Conservation (phyloP, 1,140 invertebrate genomes). For the Samia ricini region DNA sequence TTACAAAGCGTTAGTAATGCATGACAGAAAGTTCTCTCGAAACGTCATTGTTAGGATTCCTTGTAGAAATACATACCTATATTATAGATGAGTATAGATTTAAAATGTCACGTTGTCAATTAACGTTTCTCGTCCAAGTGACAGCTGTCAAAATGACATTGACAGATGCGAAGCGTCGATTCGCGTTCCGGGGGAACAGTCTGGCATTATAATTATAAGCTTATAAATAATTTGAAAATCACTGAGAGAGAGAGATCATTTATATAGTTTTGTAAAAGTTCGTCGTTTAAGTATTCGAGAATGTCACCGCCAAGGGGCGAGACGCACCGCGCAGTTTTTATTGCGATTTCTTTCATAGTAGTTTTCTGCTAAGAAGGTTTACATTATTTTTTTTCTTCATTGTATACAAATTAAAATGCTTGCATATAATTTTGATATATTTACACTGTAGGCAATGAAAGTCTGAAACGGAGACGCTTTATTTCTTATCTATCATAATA, state of each 20-base stretch:
- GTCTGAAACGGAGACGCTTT: slow-evolving; percentile 34
- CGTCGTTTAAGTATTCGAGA: slow-evolving; percentile 34
- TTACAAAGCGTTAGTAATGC: slow-evolving; percentile 2
- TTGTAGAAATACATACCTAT: background rate
- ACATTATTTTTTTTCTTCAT: slow-evolving; percentile 33
- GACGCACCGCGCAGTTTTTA: background rate
- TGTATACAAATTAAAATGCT: slow-evolving; percentile 39
- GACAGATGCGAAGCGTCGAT: background rate
- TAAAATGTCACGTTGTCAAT: slow-evolving; percentile 5
- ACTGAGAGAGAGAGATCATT: slow-evolving; percentile 70
- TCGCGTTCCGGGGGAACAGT: slow-evolving; percentile 12
- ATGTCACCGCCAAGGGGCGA: slow-evolving; percentile 52
- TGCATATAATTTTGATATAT: slow-evolving; percentile 60
- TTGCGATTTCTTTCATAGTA: slow-evolving; percentile 11
- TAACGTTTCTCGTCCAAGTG: background rate
- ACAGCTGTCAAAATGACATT: slow-evolving; percentile 11
- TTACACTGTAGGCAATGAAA: slow-evolving; percentile 26
- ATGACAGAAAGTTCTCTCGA: slow-evolving; percentile 1
- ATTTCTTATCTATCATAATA: slow-evolving; percentile 35
- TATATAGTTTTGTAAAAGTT: slow-evolving; percentile 53
- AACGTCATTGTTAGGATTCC: slow-evolving; percentile 14
- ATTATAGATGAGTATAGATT: background rate
- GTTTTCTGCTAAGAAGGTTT: slow-evolving; percentile 28
- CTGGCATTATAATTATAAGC: slow-evolving; percentile 22
- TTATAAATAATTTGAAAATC: slow-evolving; percentile 34